Percentiles rank a stretch among this genome's conserved stretches.
phyloP scores from a whole-genome alignment of 2,888 invertebrate species.

The Encarsia formosa region DNA sequence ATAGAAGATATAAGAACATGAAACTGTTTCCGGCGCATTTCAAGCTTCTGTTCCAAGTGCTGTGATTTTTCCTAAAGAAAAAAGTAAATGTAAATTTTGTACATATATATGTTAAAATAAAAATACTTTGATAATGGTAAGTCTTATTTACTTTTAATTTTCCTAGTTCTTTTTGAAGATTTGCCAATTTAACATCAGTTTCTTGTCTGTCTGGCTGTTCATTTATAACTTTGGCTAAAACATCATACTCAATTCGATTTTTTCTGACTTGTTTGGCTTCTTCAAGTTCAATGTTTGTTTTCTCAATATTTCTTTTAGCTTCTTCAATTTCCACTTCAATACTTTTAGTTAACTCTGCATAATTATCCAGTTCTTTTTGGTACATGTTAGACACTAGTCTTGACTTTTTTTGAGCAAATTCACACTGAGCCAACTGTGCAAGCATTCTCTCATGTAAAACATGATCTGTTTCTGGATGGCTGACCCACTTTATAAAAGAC shows the following conservation, averaged over 20 bases:
- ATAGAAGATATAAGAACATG: slow-evolving; percentile 83
- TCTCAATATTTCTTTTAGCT: slow-evolving; percentile 76
- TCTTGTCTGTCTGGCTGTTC: slow-evolving; percentile 85
- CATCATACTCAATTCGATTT: slow-evolving; percentile 89
- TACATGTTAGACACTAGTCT: slow-evolving; percentile 77
- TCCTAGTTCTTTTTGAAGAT: slow-evolving; percentile 69
- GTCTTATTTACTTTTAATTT: slow-evolving; percentile 54
- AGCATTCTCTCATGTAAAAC: slow-evolving; percentile 71
- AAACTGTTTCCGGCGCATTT: slow-evolving; percentile 83
- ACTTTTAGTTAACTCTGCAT: slow-evolving; percentile 70
- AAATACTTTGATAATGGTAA: neutral
- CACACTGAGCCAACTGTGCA: slow-evolving; percentile 80
- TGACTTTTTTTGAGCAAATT: slow-evolving; percentile 82
- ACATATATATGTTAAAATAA: neutral
- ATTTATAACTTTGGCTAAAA: slow-evolving; percentile 84
- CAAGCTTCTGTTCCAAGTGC: slow-evolving; percentile 71
- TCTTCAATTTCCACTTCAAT: slow-evolving; percentile 76
- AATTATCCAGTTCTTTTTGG: slow-evolving; percentile 77
- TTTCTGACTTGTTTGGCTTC: slow-evolving; percentile 83
- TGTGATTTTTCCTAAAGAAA: slow-evolving; percentile 65
- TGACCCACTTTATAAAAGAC: slow-evolving; percentile 77
- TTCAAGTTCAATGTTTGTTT: slow-evolving; percentile 74
- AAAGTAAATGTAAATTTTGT: slow-evolving; percentile 9
- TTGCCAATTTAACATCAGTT: slow-evolving; percentile 66
- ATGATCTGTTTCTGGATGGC: slow-evolving; percentile 56